Percentiles rank a stretch among this genome's conserved stretches.
These are phyloP conservation scores for Melipona quadrifasciata DNA, from an alignment of 1,140 invertebrate species.

Conservation along the genomic window DNA sequence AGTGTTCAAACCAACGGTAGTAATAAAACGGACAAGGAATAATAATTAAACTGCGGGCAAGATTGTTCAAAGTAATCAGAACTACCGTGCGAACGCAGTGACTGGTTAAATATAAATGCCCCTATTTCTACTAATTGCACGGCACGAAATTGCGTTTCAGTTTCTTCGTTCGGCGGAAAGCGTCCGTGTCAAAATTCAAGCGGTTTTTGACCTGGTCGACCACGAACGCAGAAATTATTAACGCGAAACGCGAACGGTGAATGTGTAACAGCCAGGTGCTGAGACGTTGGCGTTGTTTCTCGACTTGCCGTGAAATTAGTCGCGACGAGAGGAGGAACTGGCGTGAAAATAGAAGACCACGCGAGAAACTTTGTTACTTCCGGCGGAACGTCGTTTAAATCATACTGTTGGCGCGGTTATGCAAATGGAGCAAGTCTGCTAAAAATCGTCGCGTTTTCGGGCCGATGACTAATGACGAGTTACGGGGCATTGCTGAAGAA, in stretches of 20 bases:
- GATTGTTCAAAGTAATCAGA: neutral
- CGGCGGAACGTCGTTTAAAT: slow-evolving; percentile 63
- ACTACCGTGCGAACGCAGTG: neutral
- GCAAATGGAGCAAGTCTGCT: slow-evolving; percentile 51
- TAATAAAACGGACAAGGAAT: neutral
- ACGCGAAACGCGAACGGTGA: slow-evolving; percentile 5
- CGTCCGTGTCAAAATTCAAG: slow-evolving; percentile 13
- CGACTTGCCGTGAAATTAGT: slow-evolving; percentile 37
- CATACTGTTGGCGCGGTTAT: slow-evolving; percentile 58
- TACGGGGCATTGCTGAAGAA: no score
- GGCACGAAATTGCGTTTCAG: neutral
- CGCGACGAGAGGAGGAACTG: neutral
- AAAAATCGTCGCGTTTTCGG: neutral
- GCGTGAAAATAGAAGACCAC: slow-evolving; percentile 5
- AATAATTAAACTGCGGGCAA: neutral
- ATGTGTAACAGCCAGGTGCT: neutral
- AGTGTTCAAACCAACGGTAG: neutral
- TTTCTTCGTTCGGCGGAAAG: neutral
- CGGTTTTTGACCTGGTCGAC: neutral
- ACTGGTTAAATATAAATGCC: neutral
- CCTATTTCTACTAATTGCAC: neutral
- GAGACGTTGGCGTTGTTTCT: neutral
- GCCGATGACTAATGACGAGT: neutral
- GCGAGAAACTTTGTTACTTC: slow-evolving; percentile 57
- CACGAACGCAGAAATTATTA: slow-evolving; percentile 20